Base-by-base conservation (phyloP, 2,113 vertebrate species). In the human region DNA sequence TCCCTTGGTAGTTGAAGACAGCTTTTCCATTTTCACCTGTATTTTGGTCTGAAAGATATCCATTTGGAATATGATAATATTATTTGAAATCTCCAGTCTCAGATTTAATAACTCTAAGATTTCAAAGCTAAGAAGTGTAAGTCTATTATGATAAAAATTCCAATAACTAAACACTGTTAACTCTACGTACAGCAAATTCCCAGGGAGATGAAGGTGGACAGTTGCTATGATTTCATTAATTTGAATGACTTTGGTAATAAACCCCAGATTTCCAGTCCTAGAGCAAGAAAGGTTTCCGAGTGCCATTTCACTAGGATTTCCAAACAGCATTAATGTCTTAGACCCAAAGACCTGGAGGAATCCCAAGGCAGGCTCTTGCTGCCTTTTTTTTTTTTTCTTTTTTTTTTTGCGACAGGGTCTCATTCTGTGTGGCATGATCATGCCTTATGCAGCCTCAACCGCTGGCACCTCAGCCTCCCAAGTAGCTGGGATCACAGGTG, bases 21-120 rank as follows among this genome's bases (percentile, higher is more conserved):
- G 98, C 92, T 98, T 99, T 98, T 99, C 99, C 99, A 99, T 99
- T 98, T 99, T 99, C 97, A 96, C 32, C 38, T 99, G 98, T 97
- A 99, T 98, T 98, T 99, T 99, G 80, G 95, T 97, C 99, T 99
- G 97, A 93, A 96, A 97, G 0, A 98, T 86, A 94, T 6, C 57
- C 72, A 95, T 94, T 94, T 81, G n/a, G 68, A 87, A 93, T 48
- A 80, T 89, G 72, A 84, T 20, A 89, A 55, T 48, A 68, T 50
- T 68, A 93, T 32, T 25, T 82, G 20, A 92, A 81, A 64, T 94
- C 13, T 55, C 27, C 59, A 48, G 48, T 48, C 92, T 96, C 16
- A 57, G n/a, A 89, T 9, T 86, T 57, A 80, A 0, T 68, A 91
- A 73, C 64, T 89, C 0, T 10, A 73, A 72, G 66, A 61, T 55